Conservation (phyloP, 35 echinoderm and acorn worm genomes). For the Anneissia japonica region DNA sequence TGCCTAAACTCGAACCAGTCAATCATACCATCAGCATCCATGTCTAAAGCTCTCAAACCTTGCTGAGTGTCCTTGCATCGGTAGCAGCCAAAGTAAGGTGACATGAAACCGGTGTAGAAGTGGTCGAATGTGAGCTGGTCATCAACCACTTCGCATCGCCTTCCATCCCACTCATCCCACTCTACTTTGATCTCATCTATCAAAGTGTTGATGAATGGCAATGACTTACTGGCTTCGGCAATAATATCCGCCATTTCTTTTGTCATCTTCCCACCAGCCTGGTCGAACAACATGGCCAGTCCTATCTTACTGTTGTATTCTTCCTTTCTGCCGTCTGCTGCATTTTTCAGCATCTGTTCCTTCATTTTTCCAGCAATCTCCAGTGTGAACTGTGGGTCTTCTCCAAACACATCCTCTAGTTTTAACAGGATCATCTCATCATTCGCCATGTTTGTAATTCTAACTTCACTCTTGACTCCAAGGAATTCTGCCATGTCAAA, state of each 20-base stretch:
- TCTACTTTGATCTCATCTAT: background rate
- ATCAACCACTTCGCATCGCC: slow-evolving; percentile 9
- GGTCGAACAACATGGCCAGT: slow-evolving; percentile 25
- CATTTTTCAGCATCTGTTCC: background rate
- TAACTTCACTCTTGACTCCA: background rate
- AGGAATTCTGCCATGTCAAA: slow-evolving; percentile 1
- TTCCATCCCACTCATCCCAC: slow-evolving; percentile 51
- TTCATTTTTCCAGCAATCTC: background rate
- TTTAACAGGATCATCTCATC: background rate
- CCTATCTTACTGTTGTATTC: slow-evolving; percentile 40
- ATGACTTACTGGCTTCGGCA: slow-evolving; percentile 8
- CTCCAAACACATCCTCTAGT: background rate
- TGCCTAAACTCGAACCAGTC: slow-evolving; percentile 54
- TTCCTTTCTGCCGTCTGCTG: slow-evolving; percentile 21
- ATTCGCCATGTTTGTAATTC: background rate
- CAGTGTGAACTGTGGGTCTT: slow-evolving; percentile 1
- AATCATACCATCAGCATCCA: slow-evolving; percentile 39
- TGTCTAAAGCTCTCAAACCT: slow-evolving; percentile 39
- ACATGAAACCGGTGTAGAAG: slow-evolving; percentile 61
- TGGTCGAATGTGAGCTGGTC: slow-evolving; percentile 28
- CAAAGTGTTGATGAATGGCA: background rate
- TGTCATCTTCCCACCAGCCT: slow-evolving; percentile 29
- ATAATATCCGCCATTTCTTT: slow-evolving; percentile 26
- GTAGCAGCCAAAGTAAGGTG: slow-evolving; percentile 50
- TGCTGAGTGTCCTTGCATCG: slow-evolving; percentile 30